Conservation (phyloP, 2,888 invertebrate genomes). For the Caenorhabditis afra region DNA sequence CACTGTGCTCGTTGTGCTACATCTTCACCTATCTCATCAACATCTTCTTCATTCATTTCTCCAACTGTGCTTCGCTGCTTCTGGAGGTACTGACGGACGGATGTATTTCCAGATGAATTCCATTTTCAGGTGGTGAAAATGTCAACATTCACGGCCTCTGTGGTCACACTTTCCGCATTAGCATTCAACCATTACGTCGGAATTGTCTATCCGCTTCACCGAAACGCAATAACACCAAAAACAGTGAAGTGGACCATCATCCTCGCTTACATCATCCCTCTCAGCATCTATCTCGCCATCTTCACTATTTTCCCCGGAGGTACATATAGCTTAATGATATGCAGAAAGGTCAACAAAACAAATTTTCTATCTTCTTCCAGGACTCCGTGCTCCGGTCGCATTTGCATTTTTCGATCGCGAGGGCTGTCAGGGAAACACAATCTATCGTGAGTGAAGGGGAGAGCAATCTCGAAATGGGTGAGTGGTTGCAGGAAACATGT, state of each 20-base stretch:
- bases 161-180: slow-evolving; percentile 85
- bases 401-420: slow-evolving; percentile 73
- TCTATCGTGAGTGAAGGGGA: slow-evolving; percentile 46
- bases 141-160: slow-evolving; percentile 83
- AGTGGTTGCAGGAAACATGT: slow-evolving; percentile 66
- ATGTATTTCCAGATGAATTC: neutral
- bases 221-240: slow-evolving; percentile 59
- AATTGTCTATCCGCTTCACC: slow-evolving; percentile 83
- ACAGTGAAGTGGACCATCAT: slow-evolving; percentile 65
- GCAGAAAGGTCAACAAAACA: slow-evolving; percentile 6
- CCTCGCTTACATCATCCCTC: slow-evolving; percentile 69
- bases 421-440: slow-evolving; percentile 67
- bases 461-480: neutral
- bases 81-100: slow-evolving; percentile 67
- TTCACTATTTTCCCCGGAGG: slow-evolving; percentile 74
- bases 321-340: too few species aligned
- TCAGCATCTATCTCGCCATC: slow-evolving; percentile 66
- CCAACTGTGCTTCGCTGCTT: slow-evolving; percentile 74
- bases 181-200: slow-evolving; percentile 86
- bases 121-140: slow-evolving; percentile 73
- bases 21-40: slow-evolving; percentile 75
- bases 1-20: slow-evolving; percentile 75
- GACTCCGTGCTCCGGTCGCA: slow-evolving; percentile 62
- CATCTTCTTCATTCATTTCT: slow-evolving; percentile 71
- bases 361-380: slow-evolving; percentile 16